Percentiles rank a stretch among this genome's conserved stretches.
Evolutionary conservation across 2,888 invertebrate genomes (phyloP).

Genomic region (Morinoia aosen): DNA sequence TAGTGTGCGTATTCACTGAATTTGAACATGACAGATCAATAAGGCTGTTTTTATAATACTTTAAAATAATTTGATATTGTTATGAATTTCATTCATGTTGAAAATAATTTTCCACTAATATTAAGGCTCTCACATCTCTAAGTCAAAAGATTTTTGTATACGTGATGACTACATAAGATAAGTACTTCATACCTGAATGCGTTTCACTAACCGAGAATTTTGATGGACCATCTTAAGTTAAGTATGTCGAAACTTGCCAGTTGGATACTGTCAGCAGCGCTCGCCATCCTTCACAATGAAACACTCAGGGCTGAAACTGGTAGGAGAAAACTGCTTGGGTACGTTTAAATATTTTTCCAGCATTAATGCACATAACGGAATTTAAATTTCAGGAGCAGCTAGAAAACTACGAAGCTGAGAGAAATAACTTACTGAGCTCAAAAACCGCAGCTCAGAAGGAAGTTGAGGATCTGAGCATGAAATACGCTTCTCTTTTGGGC

Average conservation of each 20-base stretch:
- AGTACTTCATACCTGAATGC: not conserved
- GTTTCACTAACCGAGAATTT: not conserved
- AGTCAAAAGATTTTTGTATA: too few relatives aligned
- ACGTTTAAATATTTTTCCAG: not conserved
- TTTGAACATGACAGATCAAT: too few relatives aligned
- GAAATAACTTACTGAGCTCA: constrained; percentile 56
- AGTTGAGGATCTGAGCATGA: constrained; percentile 61
- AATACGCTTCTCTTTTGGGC: constrained; percentile 77
- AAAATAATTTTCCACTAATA: too few relatives aligned
- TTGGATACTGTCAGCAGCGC: not conserved
- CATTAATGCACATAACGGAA: not conserved
- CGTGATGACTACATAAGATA: too few relatives aligned
- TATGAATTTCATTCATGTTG: too few relatives aligned
- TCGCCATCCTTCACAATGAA: not conserved
- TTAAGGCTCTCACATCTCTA: too few relatives aligned
- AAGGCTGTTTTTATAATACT: too few relatives aligned
- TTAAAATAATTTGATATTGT: too few relatives aligned
- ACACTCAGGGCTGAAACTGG: not conserved
- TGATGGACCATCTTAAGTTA: not conserved
- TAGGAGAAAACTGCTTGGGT: not conserved
- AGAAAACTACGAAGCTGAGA: constrained; percentile 64
- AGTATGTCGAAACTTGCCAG: not conserved
- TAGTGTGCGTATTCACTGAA: too few relatives aligned
- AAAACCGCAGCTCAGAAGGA: constrained; percentile 63
- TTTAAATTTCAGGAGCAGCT: constrained; percentile 60